Evolutionary conservation across 1,140 invertebrate species (phyloP).

Genomic region (Conopomorpha cramerella): DNA sequence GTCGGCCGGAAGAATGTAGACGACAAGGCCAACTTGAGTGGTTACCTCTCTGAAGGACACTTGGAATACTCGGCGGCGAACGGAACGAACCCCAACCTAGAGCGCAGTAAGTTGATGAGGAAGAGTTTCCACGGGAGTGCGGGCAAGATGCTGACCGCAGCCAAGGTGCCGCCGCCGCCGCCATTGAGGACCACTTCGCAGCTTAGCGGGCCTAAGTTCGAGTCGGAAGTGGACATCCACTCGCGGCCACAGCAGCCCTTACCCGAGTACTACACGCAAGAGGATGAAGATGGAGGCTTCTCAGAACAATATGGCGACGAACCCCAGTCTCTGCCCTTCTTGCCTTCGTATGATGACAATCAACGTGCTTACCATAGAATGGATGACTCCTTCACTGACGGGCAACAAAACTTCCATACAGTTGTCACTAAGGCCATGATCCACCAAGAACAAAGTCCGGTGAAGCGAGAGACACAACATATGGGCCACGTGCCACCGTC

Average conservation of each 20-base stretch:
- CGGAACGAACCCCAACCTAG: conserved; percentile 78
- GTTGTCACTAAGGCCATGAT: conserved; percentile 81
- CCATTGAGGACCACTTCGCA: conserved; percentile 86
- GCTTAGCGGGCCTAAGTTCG: conserved; percentile 71
- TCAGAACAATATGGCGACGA: conserved; percentile 61
- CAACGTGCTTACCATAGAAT: conserved; percentile 28
- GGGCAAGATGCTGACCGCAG: conserved; percentile 75
- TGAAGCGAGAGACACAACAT: conserved; percentile 57
- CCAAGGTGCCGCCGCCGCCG: conserved; percentile 85
- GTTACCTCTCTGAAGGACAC: conserved; percentile 86
- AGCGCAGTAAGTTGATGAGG: conserved; percentile 85
- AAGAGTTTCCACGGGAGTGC: conserved; percentile 87
- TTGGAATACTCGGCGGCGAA: conserved; percentile 68
- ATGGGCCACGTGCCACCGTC: conserved; percentile 21
- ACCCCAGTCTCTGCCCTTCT: conserved; percentile 68
- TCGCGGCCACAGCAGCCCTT: conserved; percentile 58
- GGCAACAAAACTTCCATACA: conserved; percentile 54
- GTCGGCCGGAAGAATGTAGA: conserved; percentile 66
- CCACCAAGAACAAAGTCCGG: conserved; percentile 76
- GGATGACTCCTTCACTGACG: conserved; percentile 20
- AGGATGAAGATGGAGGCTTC: conserved; percentile 46
- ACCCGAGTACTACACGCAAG: conserved; percentile 34
- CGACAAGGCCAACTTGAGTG: conserved; percentile 69
- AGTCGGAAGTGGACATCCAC: conserved; percentile 63
- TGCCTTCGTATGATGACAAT: conserved; percentile 61